Percentiles rank a stretch among this genome's conserved stretches.
phyloP scores from a whole-genome alignment of 2,888 invertebrate species.

The Chloroclysta siterata region DNA sequence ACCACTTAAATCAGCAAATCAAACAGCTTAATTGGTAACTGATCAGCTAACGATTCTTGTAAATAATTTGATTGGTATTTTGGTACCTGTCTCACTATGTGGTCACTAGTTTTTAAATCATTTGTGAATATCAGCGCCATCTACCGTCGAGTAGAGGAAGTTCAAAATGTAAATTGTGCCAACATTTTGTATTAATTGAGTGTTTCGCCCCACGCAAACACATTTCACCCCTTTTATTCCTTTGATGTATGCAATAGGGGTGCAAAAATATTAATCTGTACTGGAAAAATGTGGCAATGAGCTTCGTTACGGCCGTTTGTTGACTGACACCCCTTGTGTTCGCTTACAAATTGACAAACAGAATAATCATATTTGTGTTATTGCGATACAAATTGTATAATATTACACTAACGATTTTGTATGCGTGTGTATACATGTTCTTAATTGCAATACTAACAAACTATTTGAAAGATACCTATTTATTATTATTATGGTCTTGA shows the following conservation, averaged over 20 bases:
- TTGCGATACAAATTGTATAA: conserved; percentile 62
- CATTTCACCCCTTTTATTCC: conserved; percentile 76
- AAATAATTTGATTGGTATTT: conserved; percentile 34
- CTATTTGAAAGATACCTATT: conserved; percentile 1
- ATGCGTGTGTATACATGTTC: conserved; percentile 15
- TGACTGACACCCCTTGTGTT: conserved; percentile 66
- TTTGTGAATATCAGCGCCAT: conserved; percentile 73
- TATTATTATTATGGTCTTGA: neutral
- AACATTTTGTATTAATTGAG: conserved; percentile 81
- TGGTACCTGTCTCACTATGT: conserved; percentile 60
- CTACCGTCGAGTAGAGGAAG: conserved; percentile 73
- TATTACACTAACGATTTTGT: conserved; percentile 63
- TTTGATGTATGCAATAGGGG: conserved; percentile 81
- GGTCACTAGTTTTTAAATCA: conserved; percentile 56
- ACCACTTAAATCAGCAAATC: conserved; percentile 38
- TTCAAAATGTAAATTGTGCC: conserved; percentile 79
- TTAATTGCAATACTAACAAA: conserved; percentile 51
- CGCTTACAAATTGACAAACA: conserved; percentile 70
- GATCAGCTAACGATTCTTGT: conserved; percentile 16
- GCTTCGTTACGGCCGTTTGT: conserved; percentile 80
- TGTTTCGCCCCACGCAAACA: conserved; percentile 75
- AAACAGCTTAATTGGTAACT: conserved; percentile 2
- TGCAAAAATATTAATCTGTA: conserved; percentile 78
- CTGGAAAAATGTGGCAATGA: conserved; percentile 74
- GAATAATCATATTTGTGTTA: conserved; percentile 74